Evolutionary conservation across 2,113 vertebrate genomes (phyloP), one percentile per base, ranked within the genome.

Genomic region (Numenius arquata): DNA sequence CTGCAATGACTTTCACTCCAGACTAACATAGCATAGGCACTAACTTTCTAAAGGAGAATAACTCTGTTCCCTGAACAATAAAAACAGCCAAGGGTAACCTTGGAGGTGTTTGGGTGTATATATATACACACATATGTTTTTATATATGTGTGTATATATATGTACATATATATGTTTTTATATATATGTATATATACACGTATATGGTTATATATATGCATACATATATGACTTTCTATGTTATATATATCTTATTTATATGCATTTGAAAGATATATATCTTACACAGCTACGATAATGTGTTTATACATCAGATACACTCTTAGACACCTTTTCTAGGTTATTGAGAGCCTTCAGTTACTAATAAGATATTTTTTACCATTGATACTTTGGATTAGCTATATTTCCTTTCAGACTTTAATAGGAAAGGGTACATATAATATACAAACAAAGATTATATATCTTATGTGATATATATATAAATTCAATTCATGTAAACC

Each of bases 381-480:
- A 32, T 11, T 36, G 22, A 30, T 50, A n/a, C 85, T 81, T 82
- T 17, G 58, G 59, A 50, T n/a, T 38, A 73, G 36, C 10, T 62
- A 43, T 36, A 84, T 56, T 58, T 82, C 45, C 34, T 94, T 58
- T 55, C 58, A 36, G 5, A 75, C 36, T 90, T 79, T 73, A 93
- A 50, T 58, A 79, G 88, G 23, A 34, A 71, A 40, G 19, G 22
- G 2, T 48, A 40, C 23, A 53, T 66, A 94, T 15, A 72, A 79
- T 80, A 29, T 79, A 94, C 84, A 93, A 94, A 81, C 70, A 86
- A 93, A 87, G 32, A 63, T 52, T 79, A 53, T 47, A 53, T 77
- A 11, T 61, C 58, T 94, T 63, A 22, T 83, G 12, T 47, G 36
- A 32, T 77, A 43, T 74, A 75, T 19, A 84, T 88, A 45, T 94